Base-by-base conservation (phyloP, 2,888 invertebrate species). In the Prosapia bicincta region DNA sequence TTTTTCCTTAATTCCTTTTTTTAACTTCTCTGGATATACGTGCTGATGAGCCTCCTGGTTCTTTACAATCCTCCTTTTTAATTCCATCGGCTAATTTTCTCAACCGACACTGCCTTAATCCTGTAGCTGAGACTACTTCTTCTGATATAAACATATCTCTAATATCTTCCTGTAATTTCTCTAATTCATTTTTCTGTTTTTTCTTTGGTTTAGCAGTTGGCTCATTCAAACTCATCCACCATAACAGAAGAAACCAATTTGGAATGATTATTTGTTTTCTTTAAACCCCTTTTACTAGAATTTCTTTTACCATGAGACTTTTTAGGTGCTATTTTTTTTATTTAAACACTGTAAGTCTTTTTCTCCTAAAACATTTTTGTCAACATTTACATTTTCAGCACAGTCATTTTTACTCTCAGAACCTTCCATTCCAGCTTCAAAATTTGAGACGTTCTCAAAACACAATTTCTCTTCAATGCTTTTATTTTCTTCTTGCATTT, bases 131-230 rank as follows among this genome's bases (percentile, higher is more conserved):
- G 26, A 90, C 83, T 0, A 91, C 88, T 30, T 89, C 90, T 79
- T 90, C 88, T 79, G 88, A 87, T 73, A 91, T 89, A 81, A 91
- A 91, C 89, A 91, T 91, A 81, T 92, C 91, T 80, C 90, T 88
- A 66, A 92, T 89, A 80, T 92, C 91, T 78, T 90, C 90, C 79
- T 92, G 92, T 1, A 92, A 85, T 83, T 87, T 86, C 81, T 90
- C 88, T 69, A 92, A 82, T 81, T 92, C 92, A 74, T 87, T 87
- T 71, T 84, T 81, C 38, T 85, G 81, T 75, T 83, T 83, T 71
- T 71, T 32, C 54, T 75, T 75, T 66, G 38, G 54, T 54, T 54
- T 54, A 10, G 2, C 13, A 38, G 13, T 38, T 2, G 20, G n/a
- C 3, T 54, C 20, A 20, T 3, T 54, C 3, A 54, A 2, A 54